Evolutionary conservation across 2,888 invertebrate genomes (phyloP).

Genomic region (Serripes groenlandicus): DNA sequence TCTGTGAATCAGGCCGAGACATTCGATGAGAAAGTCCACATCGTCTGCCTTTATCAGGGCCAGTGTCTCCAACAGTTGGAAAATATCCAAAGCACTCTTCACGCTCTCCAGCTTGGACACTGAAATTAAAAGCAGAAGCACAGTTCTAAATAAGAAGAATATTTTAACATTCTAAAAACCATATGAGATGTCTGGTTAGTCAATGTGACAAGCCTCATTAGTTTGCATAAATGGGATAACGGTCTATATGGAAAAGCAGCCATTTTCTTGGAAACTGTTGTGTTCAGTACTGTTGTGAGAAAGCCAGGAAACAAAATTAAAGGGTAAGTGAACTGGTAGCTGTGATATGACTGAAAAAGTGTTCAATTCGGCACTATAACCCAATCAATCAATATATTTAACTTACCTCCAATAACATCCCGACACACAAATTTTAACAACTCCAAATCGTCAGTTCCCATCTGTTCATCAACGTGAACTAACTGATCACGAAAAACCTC

Average conservation of each 20-base stretch:
- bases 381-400: no score
- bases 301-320: no score
- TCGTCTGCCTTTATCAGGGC: conserved; percentile 45
- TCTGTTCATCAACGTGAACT: conserved; percentile 65
- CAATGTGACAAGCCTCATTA: no score
- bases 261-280: no score
- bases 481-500: conserved; percentile 40
- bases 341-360: neutral
- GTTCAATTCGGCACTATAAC: no score
- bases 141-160: no score
- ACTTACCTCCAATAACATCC: conserved; percentile 59
- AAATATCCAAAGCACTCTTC: conserved; percentile 59
- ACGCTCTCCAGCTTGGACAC: conserved; percentile 61
- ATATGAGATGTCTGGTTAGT: no score
- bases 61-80: conserved; percentile 55
- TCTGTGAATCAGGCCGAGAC: conserved; percentile 67
- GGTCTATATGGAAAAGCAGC: no score
- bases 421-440: conserved; percentile 66
- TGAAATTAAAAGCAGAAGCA: conserved; percentile 42
- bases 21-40: conserved; percentile 65
- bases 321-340: no score
- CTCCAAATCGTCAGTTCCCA: conserved; percentile 66
- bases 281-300: no score
- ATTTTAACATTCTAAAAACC: no score
- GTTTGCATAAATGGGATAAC: no score